Conservation (phyloP, 2,113 vertebrate genomes). For the Patagioenas fasciata region DNA sequence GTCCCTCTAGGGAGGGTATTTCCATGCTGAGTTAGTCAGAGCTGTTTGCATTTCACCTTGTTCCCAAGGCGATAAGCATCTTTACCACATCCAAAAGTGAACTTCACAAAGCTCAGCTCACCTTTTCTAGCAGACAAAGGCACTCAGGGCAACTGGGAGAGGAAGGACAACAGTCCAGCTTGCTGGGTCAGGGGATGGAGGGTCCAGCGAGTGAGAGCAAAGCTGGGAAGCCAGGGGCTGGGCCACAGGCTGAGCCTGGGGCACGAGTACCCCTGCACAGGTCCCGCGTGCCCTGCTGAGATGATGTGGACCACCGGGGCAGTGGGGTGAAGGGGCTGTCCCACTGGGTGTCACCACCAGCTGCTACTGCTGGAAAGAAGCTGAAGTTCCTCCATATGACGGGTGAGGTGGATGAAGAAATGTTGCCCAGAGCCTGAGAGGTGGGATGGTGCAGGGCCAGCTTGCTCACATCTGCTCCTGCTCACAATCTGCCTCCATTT, state of each 20-base stretch:
- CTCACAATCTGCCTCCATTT: not conserved
- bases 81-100: not conserved
- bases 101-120: not conserved
- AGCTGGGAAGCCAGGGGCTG: not conserved
- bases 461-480: not conserved
- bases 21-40: not conserved
- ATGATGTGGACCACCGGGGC: accelerated
- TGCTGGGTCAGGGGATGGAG: not conserved
- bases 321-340: not conserved
- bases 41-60: not conserved
- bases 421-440: not conserved
- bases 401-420: not conserved
- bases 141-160: not conserved
- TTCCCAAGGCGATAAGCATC: not conserved
- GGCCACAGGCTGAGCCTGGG: not conserved
- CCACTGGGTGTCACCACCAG: not conserved
- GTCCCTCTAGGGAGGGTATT: not conserved
- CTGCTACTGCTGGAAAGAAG: not conserved
- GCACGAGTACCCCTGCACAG: not conserved
- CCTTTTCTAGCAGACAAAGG: not conserved
- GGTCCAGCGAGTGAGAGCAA: not conserved
- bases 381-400: not conserved
- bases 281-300: not conserved
- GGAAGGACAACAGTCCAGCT: accelerated
- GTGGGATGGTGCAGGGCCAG: not conserved